Percentiles rank a stretch among this genome's conserved stretches.
Conservation (phyloP, 2,888 invertebrate species). For the Chymomyza caudatula region DNA sequence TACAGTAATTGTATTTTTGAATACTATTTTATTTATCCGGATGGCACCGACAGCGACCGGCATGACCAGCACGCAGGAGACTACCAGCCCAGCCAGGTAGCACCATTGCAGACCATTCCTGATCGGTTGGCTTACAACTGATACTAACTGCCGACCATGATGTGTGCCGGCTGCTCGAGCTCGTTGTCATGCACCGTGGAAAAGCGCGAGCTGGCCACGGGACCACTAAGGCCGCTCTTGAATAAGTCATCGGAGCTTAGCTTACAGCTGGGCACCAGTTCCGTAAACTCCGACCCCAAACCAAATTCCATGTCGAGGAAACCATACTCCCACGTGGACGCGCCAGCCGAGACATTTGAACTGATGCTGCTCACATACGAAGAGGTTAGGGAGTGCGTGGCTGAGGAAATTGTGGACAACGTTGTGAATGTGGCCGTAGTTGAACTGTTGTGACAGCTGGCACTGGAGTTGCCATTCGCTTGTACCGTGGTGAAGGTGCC, state of each 20-base stretch:
- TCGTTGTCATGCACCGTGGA: constrained; percentile 77
- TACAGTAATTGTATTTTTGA: constrained; percentile 38
- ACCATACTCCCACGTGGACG: constrained; percentile 77
- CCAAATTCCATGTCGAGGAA: constrained; percentile 79
- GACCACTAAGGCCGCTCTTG: constrained; percentile 77
- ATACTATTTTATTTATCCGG: constrained; percentile 50
- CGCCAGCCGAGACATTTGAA: constrained; percentile 62
- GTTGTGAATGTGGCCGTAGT: constrained; percentile 75
- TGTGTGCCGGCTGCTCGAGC: constrained; percentile 80
- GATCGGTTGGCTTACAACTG: constrained; percentile 65
- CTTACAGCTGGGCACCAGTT: constrained; percentile 80
- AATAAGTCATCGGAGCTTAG: constrained; percentile 80
- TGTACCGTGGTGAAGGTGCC: constrained; percentile 74
- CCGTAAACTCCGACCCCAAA: constrained; percentile 79
- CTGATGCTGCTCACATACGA: constrained; percentile 74
- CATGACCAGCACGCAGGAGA: constrained; percentile 54
- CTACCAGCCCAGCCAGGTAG: neutral
- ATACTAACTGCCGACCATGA: constrained; percentile 80
- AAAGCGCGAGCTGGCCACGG: constrained; percentile 70
- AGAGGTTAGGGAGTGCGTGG: constrained; percentile 75
- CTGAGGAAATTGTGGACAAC: constrained; percentile 74
- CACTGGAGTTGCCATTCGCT: constrained; percentile 27
- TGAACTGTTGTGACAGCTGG: constrained; percentile 40
- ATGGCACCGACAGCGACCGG: constrained; percentile 19
- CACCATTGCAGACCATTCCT: neutral